Evolutionary conservation across 1,140 invertebrate species (phyloP).

Genomic region (Theocolax elegans): DNA sequence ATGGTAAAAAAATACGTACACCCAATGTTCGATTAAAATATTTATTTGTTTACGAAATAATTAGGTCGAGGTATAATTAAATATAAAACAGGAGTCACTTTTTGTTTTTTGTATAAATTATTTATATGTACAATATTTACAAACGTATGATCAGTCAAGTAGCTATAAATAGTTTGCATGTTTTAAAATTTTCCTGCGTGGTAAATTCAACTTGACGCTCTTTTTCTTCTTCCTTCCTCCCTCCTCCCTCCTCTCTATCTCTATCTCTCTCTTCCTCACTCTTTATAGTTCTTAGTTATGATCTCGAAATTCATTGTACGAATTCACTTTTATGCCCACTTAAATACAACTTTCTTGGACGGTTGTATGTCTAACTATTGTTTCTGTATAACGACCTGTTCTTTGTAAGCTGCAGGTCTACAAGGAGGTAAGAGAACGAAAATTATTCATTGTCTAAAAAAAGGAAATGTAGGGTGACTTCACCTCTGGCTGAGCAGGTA

Average conservation of each 20-base stretch:
- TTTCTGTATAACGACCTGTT: constrained; percentile 55
- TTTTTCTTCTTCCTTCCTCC: no score
- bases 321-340: constrained; percentile 34
- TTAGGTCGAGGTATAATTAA: constrained; percentile 4
- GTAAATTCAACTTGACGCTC: constrained; percentile 42
- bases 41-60: neutral
- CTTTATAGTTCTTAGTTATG: constrained; percentile 22
- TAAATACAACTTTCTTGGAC: constrained; percentile 62
- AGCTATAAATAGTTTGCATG: constrained; percentile 48
- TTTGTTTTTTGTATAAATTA: constrained; percentile 53
- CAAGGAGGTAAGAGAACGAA: no score
- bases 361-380: constrained; percentile 52
- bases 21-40: neutral
- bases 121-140: constrained; percentile 66
- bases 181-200: constrained; percentile 34
- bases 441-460: no score
- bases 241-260: no score
- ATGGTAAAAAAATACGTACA: no score
- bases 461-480: no score
- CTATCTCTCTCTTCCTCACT: no score
- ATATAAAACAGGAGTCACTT: constrained; percentile 48
- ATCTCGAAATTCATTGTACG: constrained; percentile 26
- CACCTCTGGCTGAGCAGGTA: no score
- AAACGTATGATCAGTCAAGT: constrained; percentile 54
- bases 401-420: constrained; percentile 60